Evolutionary conservation across 1,140 invertebrate species (phyloP), one percentile per base, ranked within the genome.

Genomic region (Dufourea novaeangliae): DNA sequence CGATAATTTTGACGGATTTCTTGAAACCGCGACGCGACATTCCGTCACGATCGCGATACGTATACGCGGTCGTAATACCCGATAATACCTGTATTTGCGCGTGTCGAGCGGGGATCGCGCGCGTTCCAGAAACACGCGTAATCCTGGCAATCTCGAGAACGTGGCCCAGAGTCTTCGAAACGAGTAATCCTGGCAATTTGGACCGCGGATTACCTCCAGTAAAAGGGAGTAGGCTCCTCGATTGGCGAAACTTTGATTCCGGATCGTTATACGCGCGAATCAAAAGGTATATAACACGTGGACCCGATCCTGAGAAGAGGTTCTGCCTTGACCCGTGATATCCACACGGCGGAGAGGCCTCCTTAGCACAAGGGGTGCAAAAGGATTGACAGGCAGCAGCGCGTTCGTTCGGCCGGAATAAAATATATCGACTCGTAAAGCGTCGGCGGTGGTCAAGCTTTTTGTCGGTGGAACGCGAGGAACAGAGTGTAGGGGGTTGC

Each of bases 101-200:
- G 80, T 62, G 72, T n/a, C 46, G 37, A 46, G 44, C 52, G 61
- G 37, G 52, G 72, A 52, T 44, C 54, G 68, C 59, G 75, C 63
- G 80, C 76, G 80, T 84, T 85, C 82, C 82, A 78, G 79, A n/a
- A n/a, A n/a, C n/a, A 77, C 77, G 76, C 77, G 80, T 89, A 89
- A 89, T 89, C 88, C 88, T 54, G 77, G 77, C 88, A 89, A 89
- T 89, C 88, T 88, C 81, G 87, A 82, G 86, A 77, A 88, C 83
- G 86, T 86, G 75, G 85, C 82, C 82, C 67, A 82, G n/a, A n/a
- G 83, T 88, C 88, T 81, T 86, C 63, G 67, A 62, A 63, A 52
- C 61, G 66, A 64, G 85, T 89, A 89, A 89, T 88, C 88, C 88
- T 84, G 83, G 79, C 88, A 89, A 89, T 89, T 89, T 88, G 85